Evolutionary conservation across 2,113 vertebrate genomes (phyloP), one percentile per base, ranked within the genome.

Genomic region (Hippocampus guttulatus): DNA sequence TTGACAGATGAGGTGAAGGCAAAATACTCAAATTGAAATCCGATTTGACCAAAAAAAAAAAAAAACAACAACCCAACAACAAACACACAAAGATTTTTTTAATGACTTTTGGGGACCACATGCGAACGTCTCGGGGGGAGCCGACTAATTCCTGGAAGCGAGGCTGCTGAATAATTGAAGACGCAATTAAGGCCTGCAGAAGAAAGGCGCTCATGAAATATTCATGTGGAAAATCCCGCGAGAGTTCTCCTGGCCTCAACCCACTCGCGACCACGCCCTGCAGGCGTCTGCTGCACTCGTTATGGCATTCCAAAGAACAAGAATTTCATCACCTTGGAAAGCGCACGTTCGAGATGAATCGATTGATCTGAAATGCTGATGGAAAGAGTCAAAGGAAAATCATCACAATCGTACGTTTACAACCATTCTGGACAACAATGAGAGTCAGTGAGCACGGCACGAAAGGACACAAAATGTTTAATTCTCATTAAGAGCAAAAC

Each of bases 71-170:
- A 30, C 30, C 5, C 47, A 18, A 49, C 43, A 15, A 49, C 5
- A 18, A 49, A 18, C 16, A 49, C 14, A 51, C 12, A 45, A 45
- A 45, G 9, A 23, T 55, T 55, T 55, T 55, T n/a, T 10, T n/a
- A 11, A 55, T 15, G 52, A 23, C 47, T 18, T 38, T 51, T 23
- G 52, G 23, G 21, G 52, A 27, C 55, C 15, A 21, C 55, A 58
- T 14, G 9, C 1, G 27, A 18, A 5, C 5, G 58, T 30, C 27
- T 30, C 27, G 58, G 6, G 8, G 64, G 64, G 64, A n/a, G n/a
- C 64, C 40, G 64, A 65, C 64, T 65, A 65, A 47, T 65, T 65
- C 64, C 64, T 65, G 64, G 64, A 47, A 65, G 23, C n/a, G 14
- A 65, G 58, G 6, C 27, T 61, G 27, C 27, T 65, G 43, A 65